Conservation (phyloP, 2,888 invertebrate species). For the Rhagium mordax region DNA sequence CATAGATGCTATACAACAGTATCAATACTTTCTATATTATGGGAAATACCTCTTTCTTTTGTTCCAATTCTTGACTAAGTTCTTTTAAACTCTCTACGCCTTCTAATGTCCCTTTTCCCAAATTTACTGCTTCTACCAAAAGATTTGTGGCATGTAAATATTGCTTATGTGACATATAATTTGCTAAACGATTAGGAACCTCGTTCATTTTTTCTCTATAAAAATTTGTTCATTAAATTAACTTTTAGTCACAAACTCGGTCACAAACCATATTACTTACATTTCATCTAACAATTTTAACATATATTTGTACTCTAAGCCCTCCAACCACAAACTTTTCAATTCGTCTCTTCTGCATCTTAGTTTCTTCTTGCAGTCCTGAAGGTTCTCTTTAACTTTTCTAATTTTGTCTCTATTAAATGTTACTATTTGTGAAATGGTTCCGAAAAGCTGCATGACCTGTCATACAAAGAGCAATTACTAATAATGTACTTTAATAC, state of each 20-base stretch:
- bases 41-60: slow-evolving; percentile 76
- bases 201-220: slow-evolving; percentile 82
- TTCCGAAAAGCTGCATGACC: slow-evolving; percentile 80
- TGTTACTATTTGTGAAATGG: slow-evolving; percentile 83
- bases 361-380: slow-evolving; percentile 87
- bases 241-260: no score
- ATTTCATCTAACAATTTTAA: slow-evolving; percentile 91
- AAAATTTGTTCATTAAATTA: background rate
- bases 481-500: slow-evolving; percentile 39
- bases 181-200: slow-evolving; percentile 80
- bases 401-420: slow-evolving; percentile 83
- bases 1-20: background rate
- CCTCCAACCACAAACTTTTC: slow-evolving; percentile 94
- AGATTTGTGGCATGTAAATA: slow-evolving; percentile 90
- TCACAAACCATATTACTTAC: slow-evolving; percentile 70
- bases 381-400: slow-evolving; percentile 85
- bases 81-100: slow-evolving; percentile 90
- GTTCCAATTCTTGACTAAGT: slow-evolving; percentile 82
- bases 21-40: no score
- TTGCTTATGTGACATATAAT: slow-evolving; percentile 80
- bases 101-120: slow-evolving; percentile 81
- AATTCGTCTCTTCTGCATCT: slow-evolving; percentile 94
- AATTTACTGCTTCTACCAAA: slow-evolving; percentile 79
- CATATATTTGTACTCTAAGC: slow-evolving; percentile 95
- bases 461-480: slow-evolving; percentile 51